Evolutionary conservation across 1,140 invertebrate genomes (phyloP).

Genomic region (Alviniconcha marisindica): DNA sequence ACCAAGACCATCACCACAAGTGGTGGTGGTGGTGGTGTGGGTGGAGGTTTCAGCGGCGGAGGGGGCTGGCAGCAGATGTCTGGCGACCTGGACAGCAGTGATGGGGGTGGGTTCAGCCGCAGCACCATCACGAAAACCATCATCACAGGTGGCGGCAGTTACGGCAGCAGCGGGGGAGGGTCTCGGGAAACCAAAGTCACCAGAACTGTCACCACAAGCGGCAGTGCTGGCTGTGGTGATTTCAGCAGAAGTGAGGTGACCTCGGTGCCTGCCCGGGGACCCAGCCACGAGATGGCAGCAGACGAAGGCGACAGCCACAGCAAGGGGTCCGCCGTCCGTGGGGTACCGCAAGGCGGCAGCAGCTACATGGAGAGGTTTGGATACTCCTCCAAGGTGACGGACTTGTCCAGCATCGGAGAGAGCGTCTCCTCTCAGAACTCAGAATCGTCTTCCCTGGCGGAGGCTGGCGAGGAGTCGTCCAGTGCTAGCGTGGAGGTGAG

Average conservation of each 20-base stretch:
- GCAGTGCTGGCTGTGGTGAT: neutral
- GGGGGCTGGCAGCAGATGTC: no score
- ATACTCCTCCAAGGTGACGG: no score
- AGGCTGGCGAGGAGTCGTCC: neutral
- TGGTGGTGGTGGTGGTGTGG: neutral
- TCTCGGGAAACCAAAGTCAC: neutral
- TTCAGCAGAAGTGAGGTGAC: neutral
- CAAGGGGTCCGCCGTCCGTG: neutral
- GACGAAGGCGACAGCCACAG: neutral
- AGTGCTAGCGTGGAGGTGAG: neutral
- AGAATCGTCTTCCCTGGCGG: neutral
- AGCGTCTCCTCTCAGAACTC: neutral
- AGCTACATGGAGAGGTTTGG: slow-evolving; percentile 37
- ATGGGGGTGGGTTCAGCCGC: neutral
- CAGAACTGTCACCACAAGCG: neutral
- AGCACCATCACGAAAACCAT: neutral
- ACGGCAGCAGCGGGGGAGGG: neutral
- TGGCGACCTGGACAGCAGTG: neutral
- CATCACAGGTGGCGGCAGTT: neutral
- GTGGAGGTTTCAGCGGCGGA: neutral
- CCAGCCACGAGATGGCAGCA: no score
- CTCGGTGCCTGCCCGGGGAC: no score
- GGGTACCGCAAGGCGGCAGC: neutral
- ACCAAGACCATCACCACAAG: neutral
- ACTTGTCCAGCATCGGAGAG: neutral